Evolutionary conservation across 1,140 invertebrate species (phyloP).

Genomic region (Lanistes nyassanus): DNA sequence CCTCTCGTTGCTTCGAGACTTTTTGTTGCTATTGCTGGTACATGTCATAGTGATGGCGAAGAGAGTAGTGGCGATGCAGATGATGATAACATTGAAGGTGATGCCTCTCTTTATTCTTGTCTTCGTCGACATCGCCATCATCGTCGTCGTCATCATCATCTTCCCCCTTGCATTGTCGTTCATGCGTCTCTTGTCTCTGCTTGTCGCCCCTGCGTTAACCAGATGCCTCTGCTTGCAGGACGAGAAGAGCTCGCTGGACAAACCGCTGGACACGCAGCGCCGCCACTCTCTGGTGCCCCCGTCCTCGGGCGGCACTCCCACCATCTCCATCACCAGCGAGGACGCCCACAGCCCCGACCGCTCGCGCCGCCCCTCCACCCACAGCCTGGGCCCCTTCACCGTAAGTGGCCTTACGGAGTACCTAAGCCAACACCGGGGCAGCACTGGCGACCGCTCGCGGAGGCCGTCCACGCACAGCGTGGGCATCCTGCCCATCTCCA

Average conservation of each 20-base stretch:
- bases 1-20: too few species aligned
- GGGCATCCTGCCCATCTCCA: constrained; percentile 57
- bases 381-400: constrained; percentile 57
- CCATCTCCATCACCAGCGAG: constrained; percentile 56
- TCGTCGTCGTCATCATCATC: background rate
- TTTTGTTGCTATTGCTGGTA: background rate
- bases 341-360: constrained; percentile 50
- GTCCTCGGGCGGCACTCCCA: constrained; percentile 39
- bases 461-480: constrained; percentile 59
- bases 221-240: constrained; percentile 40
- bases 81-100: too few species aligned
- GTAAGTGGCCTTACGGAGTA: constrained; percentile 61
- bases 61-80: background rate
- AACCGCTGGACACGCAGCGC: constrained; percentile 43
- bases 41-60: background rate
- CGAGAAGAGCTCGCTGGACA: constrained; percentile 51
- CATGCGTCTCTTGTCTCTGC: background rate
- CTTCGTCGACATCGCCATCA: background rate
- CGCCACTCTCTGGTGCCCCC: constrained; percentile 55
- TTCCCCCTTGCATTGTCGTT: background rate
- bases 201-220: too few species aligned
- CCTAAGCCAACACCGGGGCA: constrained; percentile 41
- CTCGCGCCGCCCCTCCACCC: constrained; percentile 54
- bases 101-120: background rate
- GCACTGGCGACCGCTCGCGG: constrained; percentile 29